A percentile compares a stretch with the other conserved stretches of the same genome.
Conservation (phyloP, 2,113 vertebrate species). For the Globicephala melas region DNA sequence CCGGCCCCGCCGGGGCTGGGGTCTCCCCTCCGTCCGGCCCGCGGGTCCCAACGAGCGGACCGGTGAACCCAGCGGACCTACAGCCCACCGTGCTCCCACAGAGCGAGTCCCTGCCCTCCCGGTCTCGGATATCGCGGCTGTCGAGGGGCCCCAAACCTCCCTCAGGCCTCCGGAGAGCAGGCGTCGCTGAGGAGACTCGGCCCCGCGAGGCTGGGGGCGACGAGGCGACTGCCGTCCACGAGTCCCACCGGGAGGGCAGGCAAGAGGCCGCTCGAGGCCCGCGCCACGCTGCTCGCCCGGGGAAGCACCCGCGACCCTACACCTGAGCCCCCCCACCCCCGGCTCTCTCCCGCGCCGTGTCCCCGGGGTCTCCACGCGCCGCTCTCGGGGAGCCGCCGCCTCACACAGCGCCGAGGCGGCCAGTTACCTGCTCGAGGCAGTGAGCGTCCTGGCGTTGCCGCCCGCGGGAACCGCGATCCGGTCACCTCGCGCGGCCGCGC, state of each 20-base stretch:
- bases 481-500: fast-evolving
- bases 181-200: not conserved
- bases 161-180: not conserved
- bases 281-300: not conserved
- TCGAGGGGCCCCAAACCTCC: not conserved
- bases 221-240: not conserved
- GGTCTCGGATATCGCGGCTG: not conserved
- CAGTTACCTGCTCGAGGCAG: not conserved
- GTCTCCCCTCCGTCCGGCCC: not conserved
- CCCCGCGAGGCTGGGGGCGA: not conserved
- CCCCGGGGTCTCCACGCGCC: not conserved
- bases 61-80: not conserved
- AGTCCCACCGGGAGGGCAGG: not conserved
- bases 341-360: not conserved
- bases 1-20: not conserved
- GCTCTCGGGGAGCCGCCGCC: not conserved
- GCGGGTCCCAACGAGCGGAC: not conserved
- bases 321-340: not conserved
- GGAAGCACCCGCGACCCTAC: not conserved
- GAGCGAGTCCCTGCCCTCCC: not conserved
- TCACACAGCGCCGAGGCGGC: not conserved
- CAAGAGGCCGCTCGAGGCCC: not conserved
- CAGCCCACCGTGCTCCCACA: not conserved
- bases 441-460: not conserved
- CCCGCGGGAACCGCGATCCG: fast-evolving